These are phyloP conservation scores for Scolopax rusticola DNA, from an alignment of 2,797 vertebrate genomes.

Conservation along the genomic window DNA sequence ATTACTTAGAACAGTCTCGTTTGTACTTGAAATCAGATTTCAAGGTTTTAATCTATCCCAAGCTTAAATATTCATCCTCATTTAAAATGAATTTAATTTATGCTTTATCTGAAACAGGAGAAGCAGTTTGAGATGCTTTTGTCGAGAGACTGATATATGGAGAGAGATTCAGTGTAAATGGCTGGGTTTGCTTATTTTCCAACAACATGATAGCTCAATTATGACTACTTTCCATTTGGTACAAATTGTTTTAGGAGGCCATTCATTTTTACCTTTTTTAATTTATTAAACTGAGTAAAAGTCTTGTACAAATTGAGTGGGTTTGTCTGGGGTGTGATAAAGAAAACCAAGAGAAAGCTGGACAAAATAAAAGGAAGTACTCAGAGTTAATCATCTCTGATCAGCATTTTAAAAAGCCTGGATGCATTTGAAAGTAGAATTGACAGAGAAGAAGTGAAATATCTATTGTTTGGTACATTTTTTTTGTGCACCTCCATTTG, in stretches of 20 bases:
- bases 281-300: neutral
- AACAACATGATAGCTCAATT: neutral
- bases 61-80: neutral
- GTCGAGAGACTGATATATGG: neutral
- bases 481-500: neutral
- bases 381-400: neutral
- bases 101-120: neutral
- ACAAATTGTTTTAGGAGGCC: neutral
- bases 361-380: neutral
- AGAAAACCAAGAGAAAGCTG: neutral
- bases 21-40: slow-evolving; percentile 27
- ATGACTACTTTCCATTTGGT: neutral
- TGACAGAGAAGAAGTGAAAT: neutral
- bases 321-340: neutral
- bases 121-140: slow-evolving; percentile 1
- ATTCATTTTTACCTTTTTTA: neutral
- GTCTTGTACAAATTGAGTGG: neutral
- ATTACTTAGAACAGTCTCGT: neutral
- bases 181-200: slow-evolving; percentile 1
- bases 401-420: neutral
- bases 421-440: neutral
- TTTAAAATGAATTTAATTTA: neutral
- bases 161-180: neutral
- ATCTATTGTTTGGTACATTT: neutral
- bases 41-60: neutral